Evolutionary conservation across 2,888 invertebrate species (phyloP).

Genomic region (Polietes domitor): DNA sequence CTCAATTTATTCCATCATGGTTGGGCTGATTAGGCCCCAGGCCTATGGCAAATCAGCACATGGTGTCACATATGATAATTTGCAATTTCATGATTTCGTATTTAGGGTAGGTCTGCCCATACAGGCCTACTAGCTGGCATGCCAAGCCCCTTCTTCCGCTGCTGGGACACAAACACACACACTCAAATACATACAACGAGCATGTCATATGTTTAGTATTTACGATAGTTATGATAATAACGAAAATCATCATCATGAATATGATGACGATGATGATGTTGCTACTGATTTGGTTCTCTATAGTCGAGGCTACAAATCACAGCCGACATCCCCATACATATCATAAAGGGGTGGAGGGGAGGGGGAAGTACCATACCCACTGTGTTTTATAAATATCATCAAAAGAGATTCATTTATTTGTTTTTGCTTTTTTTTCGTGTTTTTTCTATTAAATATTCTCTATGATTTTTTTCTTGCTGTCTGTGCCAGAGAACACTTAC

Average conservation of each 20-base stretch:
- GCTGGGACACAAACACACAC: no score
- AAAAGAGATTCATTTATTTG: not conserved
- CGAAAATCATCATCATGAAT: not conserved
- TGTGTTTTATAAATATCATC: not conserved
- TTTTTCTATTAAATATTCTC: slow-evolving; percentile 32
- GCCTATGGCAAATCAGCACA: no score
- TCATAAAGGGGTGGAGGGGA: not conserved
- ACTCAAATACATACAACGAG: no score
- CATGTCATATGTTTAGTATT: no score
- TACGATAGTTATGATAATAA: not conserved
- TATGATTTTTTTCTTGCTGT: not conserved
- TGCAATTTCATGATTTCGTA: no score
- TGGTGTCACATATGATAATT: no score
- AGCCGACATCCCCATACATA: not conserved
- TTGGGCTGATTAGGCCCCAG: no score
- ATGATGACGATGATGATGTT: not conserved
- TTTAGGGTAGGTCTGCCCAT: not conserved
- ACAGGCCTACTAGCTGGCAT: no score
- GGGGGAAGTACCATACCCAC: not conserved
- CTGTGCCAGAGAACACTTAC: not conserved
- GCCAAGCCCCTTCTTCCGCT: no score
- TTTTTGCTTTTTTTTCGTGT: not conserved
- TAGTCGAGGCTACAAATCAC: not conserved
- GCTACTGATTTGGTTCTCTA: not conserved
- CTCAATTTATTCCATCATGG: no score